Percentiles rank a stretch among this genome's conserved stretches.
Evolutionary conservation across 2,888 invertebrate species (phyloP).

Genomic region (Leuctra nigra): DNA sequence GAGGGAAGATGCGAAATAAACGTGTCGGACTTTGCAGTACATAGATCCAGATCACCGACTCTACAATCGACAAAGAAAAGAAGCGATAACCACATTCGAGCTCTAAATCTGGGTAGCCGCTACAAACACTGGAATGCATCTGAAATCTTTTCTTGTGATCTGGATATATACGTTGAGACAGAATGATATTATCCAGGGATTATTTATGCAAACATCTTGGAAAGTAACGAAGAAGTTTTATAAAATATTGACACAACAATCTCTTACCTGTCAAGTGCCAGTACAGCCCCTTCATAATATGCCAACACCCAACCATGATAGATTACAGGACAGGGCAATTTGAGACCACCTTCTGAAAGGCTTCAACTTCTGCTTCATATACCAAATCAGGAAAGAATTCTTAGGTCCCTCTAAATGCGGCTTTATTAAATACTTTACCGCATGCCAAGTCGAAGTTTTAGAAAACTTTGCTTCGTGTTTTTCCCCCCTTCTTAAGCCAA

Average conservation of each 20-base stretch:
- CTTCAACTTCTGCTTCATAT: constrained; percentile 18
- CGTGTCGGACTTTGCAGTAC: neutral
- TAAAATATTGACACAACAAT: constrained; percentile 15
- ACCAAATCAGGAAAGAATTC: constrained; percentile 29
- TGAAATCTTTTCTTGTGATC: no score
- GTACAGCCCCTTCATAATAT: neutral
- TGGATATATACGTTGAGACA: no score
- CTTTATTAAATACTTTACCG: constrained; percentile 31
- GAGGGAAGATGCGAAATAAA: neutral
- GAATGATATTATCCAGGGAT: no score
- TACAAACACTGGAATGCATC: no score
- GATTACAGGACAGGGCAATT: constrained; percentile 23
- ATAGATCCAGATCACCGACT: no score
- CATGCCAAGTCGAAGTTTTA: constrained; percentile 28
- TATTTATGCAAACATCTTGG: neutral
- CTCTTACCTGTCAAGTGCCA: constrained; percentile 13
- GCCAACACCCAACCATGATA: constrained; percentile 23
- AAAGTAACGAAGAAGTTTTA: neutral
- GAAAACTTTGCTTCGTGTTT: constrained; percentile 24
- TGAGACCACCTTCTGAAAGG: no score
- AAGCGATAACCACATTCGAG: no score
- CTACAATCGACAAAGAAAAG: neutral
- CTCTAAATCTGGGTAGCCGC: no score
- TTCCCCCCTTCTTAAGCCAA: constrained; percentile 25
- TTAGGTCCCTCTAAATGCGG: constrained; percentile 30